Conservation (phyloP, 1,140 invertebrate species). For the Agrilus planipennis region DNA sequence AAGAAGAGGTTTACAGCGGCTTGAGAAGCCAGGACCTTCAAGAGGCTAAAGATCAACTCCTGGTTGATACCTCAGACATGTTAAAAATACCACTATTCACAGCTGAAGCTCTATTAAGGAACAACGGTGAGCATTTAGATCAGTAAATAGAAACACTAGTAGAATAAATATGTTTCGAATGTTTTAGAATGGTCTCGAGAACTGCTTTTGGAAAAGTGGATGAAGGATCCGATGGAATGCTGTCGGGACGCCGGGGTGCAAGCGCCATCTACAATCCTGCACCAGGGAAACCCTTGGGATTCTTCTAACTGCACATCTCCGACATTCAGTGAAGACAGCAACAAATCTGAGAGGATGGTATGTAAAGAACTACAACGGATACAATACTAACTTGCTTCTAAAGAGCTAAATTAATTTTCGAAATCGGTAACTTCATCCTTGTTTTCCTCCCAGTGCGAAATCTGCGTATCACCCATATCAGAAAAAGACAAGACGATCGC, state of each 20-base stretch:
- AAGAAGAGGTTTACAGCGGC: constrained; percentile 50
- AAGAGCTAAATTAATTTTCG: no score
- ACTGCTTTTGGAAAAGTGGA: constrained; percentile 56
- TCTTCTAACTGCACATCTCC: constrained; percentile 28
- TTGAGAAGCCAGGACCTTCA: constrained; percentile 58
- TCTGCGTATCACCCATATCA: constrained; percentile 40
- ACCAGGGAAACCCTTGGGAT: constrained; percentile 29
- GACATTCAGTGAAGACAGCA: constrained; percentile 18
- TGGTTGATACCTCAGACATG: constrained; percentile 67
- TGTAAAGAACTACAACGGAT: no score
- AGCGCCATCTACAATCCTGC: constrained; percentile 41
- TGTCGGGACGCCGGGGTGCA: constrained; percentile 57
- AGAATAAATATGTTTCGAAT: background rate
- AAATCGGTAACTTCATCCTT: no score
- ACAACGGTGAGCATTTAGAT: constrained; percentile 44
- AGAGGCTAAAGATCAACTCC: constrained; percentile 59
- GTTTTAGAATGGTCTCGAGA: constrained; percentile 68
- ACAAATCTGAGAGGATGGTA: constrained; percentile 28
- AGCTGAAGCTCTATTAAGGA: constrained; percentile 56
- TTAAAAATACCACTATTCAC: constrained; percentile 60
- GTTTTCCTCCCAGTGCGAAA: constrained; percentile 53
- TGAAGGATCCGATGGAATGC: constrained; percentile 52
- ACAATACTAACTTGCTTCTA: no score
- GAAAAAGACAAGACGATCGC: constrained; percentile 29
- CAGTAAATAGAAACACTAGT: background rate